Base-by-base conservation (phyloP, 2,797 vertebrate species). In the Sebastes steindachneri region DNA sequence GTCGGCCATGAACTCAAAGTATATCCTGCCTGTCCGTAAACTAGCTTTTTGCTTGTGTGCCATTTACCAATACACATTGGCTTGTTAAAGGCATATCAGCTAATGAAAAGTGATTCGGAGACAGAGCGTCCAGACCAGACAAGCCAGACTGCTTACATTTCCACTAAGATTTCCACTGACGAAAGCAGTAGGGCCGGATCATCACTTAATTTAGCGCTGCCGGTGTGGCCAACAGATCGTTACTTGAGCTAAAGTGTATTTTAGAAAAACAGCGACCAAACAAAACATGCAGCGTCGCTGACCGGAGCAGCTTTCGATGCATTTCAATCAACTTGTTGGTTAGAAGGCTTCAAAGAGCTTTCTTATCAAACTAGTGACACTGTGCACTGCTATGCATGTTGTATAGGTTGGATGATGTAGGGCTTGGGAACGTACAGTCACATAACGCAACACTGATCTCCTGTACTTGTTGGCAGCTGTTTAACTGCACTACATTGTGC, bases 101-200 rank as follows among this genome's bases (percentile, higher is more conserved):
- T 92, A 88, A 95, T 92, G 89, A 94, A 85, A 89, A 83, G 73
- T 80, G 85, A 94, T 90, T 63, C 74, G 88, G 85, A 91, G 88
- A 80, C 88, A 79, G 59, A 45, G 28, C 45, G 75, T 81, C 83
- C 80, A 92, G 79, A 86, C 86, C 81, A 90, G 75, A 88, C 64
- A 57, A 87, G 82, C 55, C 80, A 86, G 73, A 88, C 82, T 75
- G 84, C 82, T 90, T 91, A 86, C 74, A 86, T 88, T 89, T 88
- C 82, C 75, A 91, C 65, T 79, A 77, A 91, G 79, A 85, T 92
- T 53, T 92, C 86, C 92, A 92, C 85, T 88, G 90, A 88, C 82
- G 28, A 89, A 90, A 84, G 86, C 80, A 84, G 54, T 23, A 57
- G 3, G 11, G 37, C 68, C 33, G n/a, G 62, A 87, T 87, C 79